Evolutionary conservation across 2,113 vertebrate species (phyloP).

Genomic region (Anolis sagrei): DNA sequence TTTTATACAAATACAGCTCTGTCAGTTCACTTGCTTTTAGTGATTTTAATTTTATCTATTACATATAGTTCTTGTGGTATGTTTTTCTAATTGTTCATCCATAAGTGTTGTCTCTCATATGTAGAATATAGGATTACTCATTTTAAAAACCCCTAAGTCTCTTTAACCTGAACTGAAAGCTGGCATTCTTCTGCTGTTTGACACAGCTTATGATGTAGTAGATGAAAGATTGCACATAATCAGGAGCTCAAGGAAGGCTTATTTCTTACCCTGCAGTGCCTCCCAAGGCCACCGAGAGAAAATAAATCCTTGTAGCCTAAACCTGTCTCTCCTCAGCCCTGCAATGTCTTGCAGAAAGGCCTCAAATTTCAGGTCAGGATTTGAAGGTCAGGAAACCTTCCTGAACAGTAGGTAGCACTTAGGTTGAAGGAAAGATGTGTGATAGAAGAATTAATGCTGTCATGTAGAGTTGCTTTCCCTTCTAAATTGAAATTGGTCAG

Average conservation of each 20-base stretch:
- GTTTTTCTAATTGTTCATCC: too few relatives aligned
- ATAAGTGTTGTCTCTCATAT: constrained; percentile 29
- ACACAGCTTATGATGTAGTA: constrained; percentile 38
- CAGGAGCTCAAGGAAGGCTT: accelerated
- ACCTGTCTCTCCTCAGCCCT: too few relatives aligned
- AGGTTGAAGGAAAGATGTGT: neutral
- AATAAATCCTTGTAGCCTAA: constrained; percentile 26
- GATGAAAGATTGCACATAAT: constrained; percentile 14
- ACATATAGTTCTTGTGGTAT: too few relatives aligned
- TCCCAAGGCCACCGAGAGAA: constrained; percentile 51
- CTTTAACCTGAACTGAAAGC: constrained; percentile 43
- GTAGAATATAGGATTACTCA: constrained; percentile 46
- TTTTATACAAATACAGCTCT: too few relatives aligned
- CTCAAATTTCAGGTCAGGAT: constrained; percentile 9
- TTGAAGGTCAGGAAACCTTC: neutral
- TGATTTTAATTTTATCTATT: too few relatives aligned
- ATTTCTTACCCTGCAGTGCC: constrained; percentile 72
- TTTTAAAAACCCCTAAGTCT: constrained; percentile 16
- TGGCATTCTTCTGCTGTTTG: constrained; percentile 54
- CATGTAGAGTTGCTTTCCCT: constrained; percentile 25
- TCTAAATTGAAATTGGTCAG: constrained; percentile 19
- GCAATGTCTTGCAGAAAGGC: neutral
- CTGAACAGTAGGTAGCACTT: constrained; percentile 1
- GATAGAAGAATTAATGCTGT: neutral
- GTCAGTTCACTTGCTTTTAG: too few relatives aligned